phyloP scores from a whole-genome alignment of 1,140 invertebrate species.

The Neodiprion virginianus region DNA sequence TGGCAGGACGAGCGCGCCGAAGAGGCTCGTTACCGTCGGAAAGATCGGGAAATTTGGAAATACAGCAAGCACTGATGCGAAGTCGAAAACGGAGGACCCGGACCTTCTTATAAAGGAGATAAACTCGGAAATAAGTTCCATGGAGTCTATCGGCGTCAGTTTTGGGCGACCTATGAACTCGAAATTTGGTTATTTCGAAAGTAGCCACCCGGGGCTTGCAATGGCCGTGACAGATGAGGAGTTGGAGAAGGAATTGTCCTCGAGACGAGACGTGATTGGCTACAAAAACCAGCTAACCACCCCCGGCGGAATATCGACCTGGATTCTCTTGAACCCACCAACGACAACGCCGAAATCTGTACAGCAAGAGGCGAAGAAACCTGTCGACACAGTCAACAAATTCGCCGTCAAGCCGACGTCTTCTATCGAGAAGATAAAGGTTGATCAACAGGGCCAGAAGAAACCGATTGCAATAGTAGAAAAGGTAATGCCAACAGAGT shows the following conservation, averaged over 20 bases:
- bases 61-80: neutral
- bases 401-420: slow-evolving; percentile 23
- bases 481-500: slow-evolving; percentile 26
- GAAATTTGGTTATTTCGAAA: slow-evolving; percentile 56
- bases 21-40: neutral
- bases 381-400: slow-evolving; percentile 16
- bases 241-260: slow-evolving; percentile 49
- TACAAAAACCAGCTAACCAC: slow-evolving; percentile 66
- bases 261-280: slow-evolving; percentile 36
- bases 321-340: slow-evolving; percentile 74
- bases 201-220: slow-evolving; percentile 56
- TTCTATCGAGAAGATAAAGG: slow-evolving; percentile 30
- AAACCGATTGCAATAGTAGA: slow-evolving; percentile 30
- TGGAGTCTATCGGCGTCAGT: slow-evolving; percentile 29
- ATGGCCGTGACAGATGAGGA: slow-evolving; percentile 60
- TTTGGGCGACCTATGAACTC: slow-evolving; percentile 55
- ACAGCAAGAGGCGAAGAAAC: slow-evolving; percentile 24
- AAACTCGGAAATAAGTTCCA: slow-evolving; percentile 25
- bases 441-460: slow-evolving; percentile 36
- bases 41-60: slow-evolving; percentile 1
- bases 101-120: slow-evolving; percentile 22
- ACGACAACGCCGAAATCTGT: slow-evolving; percentile 53
- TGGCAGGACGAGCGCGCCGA: neutral
- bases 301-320: slow-evolving; percentile 74
- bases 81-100: neutral